Percentiles rank a stretch among this genome's conserved stretches.
Evolutionary conservation across 2,113 vertebrate species (phyloP).

Genomic region (Chaetura pelagica): DNA sequence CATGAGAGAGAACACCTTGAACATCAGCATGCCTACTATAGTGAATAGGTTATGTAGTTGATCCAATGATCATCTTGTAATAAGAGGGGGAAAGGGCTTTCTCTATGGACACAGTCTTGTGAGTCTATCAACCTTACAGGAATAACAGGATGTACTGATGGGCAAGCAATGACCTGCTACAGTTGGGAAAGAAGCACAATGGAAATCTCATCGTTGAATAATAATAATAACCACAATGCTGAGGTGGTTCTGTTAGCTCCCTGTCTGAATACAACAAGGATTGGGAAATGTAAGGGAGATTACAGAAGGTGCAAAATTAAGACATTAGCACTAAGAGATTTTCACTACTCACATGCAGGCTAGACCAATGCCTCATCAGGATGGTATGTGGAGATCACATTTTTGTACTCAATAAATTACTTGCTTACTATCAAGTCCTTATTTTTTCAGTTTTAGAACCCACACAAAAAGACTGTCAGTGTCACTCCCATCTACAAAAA

Average conservation of each 20-base stretch:
- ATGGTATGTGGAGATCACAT: background rate
- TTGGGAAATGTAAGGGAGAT: accelerated
- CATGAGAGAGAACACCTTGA: background rate
- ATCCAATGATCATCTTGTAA: background rate
- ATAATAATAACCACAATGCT: background rate
- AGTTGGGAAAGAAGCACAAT: background rate
- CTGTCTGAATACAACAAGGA: accelerated
- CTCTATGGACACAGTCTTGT: background rate
- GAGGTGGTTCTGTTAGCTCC: background rate
- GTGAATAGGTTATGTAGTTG: background rate
- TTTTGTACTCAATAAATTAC: background rate
- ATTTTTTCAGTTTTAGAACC: background rate
- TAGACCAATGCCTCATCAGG: background rate
- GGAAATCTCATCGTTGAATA: background rate
- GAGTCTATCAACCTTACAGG: background rate
- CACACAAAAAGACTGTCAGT: background rate
- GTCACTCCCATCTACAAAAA: background rate
- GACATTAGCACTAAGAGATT: background rate
- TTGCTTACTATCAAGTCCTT: background rate
- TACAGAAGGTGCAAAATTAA: background rate
- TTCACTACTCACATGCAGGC: background rate
- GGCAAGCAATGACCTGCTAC: background rate
- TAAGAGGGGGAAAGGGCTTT: background rate
- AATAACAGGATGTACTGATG: background rate
- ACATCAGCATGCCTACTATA: background rate